Evolutionary conservation across 2,113 vertebrate genomes (phyloP), one percentile per base, ranked within the genome.

Genomic region (Bungarus multicinctus): DNA sequence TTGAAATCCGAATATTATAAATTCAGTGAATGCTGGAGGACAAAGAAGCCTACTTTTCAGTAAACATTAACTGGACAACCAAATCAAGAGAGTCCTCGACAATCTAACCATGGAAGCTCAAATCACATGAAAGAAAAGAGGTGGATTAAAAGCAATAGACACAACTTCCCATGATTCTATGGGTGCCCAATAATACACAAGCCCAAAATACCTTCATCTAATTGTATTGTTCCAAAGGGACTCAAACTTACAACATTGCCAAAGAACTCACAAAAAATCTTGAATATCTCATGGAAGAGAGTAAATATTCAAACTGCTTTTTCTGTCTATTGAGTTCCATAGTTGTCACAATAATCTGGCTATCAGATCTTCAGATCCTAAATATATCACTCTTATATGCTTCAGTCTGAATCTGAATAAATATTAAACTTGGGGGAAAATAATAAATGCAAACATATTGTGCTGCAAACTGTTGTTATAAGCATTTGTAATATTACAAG

Each of bases 381-480:
- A 50, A 89, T 10, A 39, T 8, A 85, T 57, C 86, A 90, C 54
- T 39, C 55, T 85, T n/a, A 39, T 23, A 89, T 87, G 0, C 0
- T 7, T 94, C 69, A 90, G 60, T 52, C 69, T 45, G 69, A 85
- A 54, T 23, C 52, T 85, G 53, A 54, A 23, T 74, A 91, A 85
- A 85, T 85, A 18, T 54, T 25, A 85, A 53, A 85, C 2, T 55
- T 85, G 52, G 52, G 7, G 8, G 74, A 16, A 11, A 34, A 25
- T 43, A 52, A 27, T 43, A 81, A 39, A 90, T 81, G 64, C 50
- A 87, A 34, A 43, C 3, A 81, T 3, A 81, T 18, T 60, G 54
- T 74, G 53, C 1, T 91, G 58, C 64, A 94, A 92, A 69, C 93
- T 57, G 92, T 39, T 93, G 50, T 55, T 39, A 85, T 18, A 55